These are phyloP conservation scores for Prenolepis imparis DNA, from an alignment of 2,888 invertebrate genomes.

Conservation along the genomic window DNA sequence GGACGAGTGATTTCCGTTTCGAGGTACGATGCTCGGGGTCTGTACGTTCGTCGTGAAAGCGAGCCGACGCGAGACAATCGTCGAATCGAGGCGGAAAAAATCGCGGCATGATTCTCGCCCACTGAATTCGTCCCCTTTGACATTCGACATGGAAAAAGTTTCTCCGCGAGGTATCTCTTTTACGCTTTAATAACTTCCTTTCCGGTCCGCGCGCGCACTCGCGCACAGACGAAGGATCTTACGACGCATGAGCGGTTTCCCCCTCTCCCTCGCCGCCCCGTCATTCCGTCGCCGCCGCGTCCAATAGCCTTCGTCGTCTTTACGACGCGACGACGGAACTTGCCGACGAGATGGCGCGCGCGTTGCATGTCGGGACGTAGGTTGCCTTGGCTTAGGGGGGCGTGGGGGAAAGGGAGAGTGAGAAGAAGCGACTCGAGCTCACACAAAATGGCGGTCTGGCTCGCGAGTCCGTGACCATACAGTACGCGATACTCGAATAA, in stretches of 20 bases:
- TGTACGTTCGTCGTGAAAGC: background rate
- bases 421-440: conserved; percentile 82
- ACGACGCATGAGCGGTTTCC: background rate
- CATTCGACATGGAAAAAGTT: background rate
- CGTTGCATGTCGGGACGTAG: conserved; percentile 81
- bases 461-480: conserved; percentile 83
- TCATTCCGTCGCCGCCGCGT: background rate
- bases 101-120: background rate
- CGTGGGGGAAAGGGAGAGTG: conserved; percentile 75
- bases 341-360: conserved; percentile 70
- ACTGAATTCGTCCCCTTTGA: background rate
- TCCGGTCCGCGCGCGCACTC: conserved; percentile 1
- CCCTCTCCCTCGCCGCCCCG: background rate
- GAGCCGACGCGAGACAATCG: background rate
- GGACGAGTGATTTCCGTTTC: conserved; percentile 70
- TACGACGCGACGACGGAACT: background rate
- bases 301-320: background rate
- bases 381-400: conserved; percentile 25
- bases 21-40: background rate
- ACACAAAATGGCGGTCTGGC: conserved; percentile 86
- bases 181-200: conserved; percentile 5
- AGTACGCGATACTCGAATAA: conserved; percentile 82
- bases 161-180: background rate
- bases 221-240: background rate
- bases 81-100: background rate